phyloP scores from a whole-genome alignment of 2,797 vertebrate genomes.

The Platalea minor region DNA sequence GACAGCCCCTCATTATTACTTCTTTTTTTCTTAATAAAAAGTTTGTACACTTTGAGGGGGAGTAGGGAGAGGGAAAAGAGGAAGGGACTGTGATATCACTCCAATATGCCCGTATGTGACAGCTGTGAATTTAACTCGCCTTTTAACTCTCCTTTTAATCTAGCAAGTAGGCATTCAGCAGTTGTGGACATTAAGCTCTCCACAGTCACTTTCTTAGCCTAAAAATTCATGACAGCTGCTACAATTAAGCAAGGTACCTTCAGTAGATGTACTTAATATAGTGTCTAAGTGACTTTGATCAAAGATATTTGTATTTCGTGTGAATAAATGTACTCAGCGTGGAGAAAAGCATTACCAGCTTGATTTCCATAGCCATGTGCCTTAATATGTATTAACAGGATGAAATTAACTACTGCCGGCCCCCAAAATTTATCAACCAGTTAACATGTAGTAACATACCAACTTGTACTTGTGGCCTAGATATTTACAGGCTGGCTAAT shows the following conservation, averaged over 20 bases:
- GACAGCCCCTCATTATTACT: not conserved
- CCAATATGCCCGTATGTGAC: not conserved
- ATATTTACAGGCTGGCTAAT: not conserved
- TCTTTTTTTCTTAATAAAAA: not conserved
- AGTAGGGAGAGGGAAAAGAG: not conserved
- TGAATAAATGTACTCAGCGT: not conserved
- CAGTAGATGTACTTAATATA: not conserved
- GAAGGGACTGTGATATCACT: not conserved
- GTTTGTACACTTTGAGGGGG: not conserved
- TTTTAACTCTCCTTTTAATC: not conserved
- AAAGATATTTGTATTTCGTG: not conserved
- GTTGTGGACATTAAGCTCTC: not conserved
- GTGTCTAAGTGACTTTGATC: not conserved
- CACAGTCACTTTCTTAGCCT: not conserved
- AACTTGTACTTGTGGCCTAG: not conserved
- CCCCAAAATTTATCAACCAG: not conserved
- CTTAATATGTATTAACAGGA: not conserved
- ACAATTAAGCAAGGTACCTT: not conserved
- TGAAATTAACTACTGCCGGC: not conserved
- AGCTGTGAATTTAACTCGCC: not conserved
- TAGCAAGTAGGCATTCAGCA: not conserved
- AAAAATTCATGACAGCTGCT: not conserved
- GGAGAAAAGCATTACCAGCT: not conserved
- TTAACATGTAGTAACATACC: not conserved
- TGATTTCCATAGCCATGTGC: not conserved